Conservation (phyloP, 2,797 vertebrate genomes). For the Mycteria americana region DNA sequence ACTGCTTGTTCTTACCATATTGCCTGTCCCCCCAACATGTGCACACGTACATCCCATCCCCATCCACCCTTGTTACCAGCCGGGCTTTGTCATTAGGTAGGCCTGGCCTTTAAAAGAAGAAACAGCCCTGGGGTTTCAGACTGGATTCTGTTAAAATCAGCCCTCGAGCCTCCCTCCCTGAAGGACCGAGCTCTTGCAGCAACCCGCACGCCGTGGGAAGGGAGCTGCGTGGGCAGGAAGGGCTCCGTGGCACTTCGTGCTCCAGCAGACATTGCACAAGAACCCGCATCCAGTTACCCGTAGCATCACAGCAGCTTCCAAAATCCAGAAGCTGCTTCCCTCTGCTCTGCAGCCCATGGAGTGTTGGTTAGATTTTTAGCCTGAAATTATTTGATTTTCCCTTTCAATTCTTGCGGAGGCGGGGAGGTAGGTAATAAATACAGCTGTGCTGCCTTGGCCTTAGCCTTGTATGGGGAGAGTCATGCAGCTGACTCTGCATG, state of each 20-base stretch:
- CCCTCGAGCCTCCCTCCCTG: neutral
- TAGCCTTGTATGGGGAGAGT: neutral
- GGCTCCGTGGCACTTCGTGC: neutral
- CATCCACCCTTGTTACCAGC: neutral
- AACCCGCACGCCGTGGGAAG: rapidly evolving
- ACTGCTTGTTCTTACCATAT: neutral
- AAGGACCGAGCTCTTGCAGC: neutral
- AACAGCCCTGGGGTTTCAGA: neutral
- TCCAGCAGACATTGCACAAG: neutral
- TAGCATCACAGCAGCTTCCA: neutral
- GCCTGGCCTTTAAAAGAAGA: neutral
- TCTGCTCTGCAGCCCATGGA: neutral
- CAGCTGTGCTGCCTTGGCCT: neutral
- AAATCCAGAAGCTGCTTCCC: neutral
- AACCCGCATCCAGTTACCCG: neutral
- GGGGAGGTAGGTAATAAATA: neutral
- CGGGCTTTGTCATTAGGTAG: neutral
- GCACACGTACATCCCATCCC: neutral
- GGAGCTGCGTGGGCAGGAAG: neutral
- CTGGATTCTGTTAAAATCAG: neutral
- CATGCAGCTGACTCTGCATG: too few species aligned
- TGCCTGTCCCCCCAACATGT: neutral
- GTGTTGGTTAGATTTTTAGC: neutral
- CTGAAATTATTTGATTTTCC: neutral
- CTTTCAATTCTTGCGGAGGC: neutral